Evolutionary conservation across 1,140 invertebrate genomes (phyloP), one percentile per base, ranked within the genome.

Genomic region (Hycleus cichorii): DNA sequence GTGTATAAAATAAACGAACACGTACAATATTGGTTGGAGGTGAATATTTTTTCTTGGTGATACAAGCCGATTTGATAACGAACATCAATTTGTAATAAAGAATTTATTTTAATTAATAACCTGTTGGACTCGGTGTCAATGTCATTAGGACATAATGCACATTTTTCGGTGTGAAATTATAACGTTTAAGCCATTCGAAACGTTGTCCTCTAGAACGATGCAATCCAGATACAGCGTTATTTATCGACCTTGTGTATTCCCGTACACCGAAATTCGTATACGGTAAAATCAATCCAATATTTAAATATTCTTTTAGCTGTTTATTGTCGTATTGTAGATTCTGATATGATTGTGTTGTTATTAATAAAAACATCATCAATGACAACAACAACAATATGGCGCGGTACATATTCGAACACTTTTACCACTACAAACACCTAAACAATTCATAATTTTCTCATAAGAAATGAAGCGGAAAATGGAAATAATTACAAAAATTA

Each of bases 51-150:
- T 12, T 12, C 12, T 12, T 12, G 8, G 39, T 8, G n/a, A 9
- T n/a, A n/a, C 8, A 42, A 9, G 8, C n/a, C 8, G 5, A 11
- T 11, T 7, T 44, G 9, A 24, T 3, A 11, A 11, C n/a, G n/a
- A 44, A 44, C 18, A 11, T 5, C 18, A 44, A 11, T 44, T 11
- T 7, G 9, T 9, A 11, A 11, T 9, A 44, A 44, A 44, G 18
- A 5, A 44, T 4, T 11, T 24, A 10, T 7, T 11, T 32, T 3
- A 24, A 46, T 0, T 18, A 64, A 50, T 73, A 76, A 89, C 86
- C 86, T 80, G 83, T 89, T 7, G 88, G 87, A 76, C 83, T 88
- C 6, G 88, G 87, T 44, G 84, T 86, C 12, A 90, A 74, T 49
- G 80, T 81, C 80, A 88, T 84, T 78, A 86, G 81, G 42, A 81